Percentiles rank a stretch among this genome's conserved stretches.
phyloP scores from a whole-genome alignment of 2,888 invertebrate genomes.

The Helobdella robusta region DNA sequence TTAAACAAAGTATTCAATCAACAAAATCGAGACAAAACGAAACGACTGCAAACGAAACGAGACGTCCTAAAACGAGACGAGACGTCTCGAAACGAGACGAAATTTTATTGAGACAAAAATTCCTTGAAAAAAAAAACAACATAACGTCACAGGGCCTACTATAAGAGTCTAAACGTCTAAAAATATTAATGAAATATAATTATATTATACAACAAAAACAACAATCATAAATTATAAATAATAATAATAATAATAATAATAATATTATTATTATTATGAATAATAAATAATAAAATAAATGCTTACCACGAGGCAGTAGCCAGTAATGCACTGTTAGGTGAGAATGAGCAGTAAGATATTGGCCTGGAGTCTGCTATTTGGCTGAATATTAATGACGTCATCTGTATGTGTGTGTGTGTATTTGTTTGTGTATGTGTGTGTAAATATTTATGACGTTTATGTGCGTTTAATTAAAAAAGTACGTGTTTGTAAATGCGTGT shows the following conservation, averaged over 20 bases:
- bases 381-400: conserved; percentile 75
- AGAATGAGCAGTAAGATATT: conserved; percentile 82
- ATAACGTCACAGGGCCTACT: not conserved
- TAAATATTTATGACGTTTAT: no score
- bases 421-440: not conserved
- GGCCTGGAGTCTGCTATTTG: conserved; percentile 81
- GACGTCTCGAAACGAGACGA: no score
- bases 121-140: not conserved
- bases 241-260: not conserved
- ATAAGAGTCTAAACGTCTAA: not conserved
- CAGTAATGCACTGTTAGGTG: conserved; percentile 75
- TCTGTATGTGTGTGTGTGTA: conserved; percentile 49
- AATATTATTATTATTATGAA: no score
- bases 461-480: no score
- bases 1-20: not conserved
- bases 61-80: no score
- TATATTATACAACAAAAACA: conserved; percentile 1
- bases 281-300: not conserved
- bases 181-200: not conserved
- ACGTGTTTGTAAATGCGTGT: no score
- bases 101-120: no score
- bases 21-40: not conserved
- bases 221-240: not conserved
- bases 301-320: conserved; percentile 84
- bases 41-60: no score